A percentile compares a stretch with the other conserved stretches of the same genome.
Evolutionary conservation across 2,113 vertebrate genomes (phyloP).

Genomic region (Symphodus melops): DNA sequence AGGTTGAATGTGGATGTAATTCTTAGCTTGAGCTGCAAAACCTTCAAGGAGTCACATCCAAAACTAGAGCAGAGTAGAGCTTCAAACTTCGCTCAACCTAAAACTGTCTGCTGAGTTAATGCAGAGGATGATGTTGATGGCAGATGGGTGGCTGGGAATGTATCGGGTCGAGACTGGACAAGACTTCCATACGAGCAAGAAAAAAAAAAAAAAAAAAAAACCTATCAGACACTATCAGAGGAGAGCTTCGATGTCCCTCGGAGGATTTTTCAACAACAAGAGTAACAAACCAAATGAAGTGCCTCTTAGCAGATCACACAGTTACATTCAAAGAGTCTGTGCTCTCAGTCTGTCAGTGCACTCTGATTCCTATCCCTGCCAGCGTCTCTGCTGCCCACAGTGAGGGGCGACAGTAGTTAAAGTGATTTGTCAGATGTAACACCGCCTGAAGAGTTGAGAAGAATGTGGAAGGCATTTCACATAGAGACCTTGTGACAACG

Average conservation of each 20-base stretch:
- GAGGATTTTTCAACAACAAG: slow-evolving; percentile 53
- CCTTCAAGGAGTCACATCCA: slow-evolving; percentile 23
- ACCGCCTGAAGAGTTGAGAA: slow-evolving; percentile 43
- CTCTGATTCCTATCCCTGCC: slow-evolving; percentile 61
- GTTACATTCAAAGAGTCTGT: slow-evolving; percentile 31
- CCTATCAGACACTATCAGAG: slow-evolving; percentile 30
- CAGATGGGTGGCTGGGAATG: slow-evolving; percentile 30
- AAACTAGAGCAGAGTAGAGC: background rate
- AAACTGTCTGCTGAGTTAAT: slow-evolving; percentile 32
- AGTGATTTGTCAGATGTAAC: slow-evolving; percentile 67
- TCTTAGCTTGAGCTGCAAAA: background rate
- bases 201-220: too few species aligned
- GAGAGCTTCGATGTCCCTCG: slow-evolving; percentile 46
- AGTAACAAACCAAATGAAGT: slow-evolving; percentile 46
- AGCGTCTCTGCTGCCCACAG: slow-evolving; percentile 49
- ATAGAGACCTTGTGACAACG: slow-evolving; percentile 33
- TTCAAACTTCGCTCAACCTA: slow-evolving; percentile 32
- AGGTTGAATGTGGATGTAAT: background rate
- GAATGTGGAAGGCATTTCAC: slow-evolving; percentile 47
- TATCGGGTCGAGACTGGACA: slow-evolving; percentile 15
- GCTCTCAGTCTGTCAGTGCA: slow-evolving; percentile 28
- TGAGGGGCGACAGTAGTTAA: slow-evolving; percentile 55
- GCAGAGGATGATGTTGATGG: slow-evolving; percentile 33
- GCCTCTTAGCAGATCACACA: slow-evolving; percentile 22
- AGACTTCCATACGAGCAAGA: slow-evolving; percentile 14